phyloP scores from a whole-genome alignment of 2,113 vertebrate species.

The Ivindomyrus marchei region DNA sequence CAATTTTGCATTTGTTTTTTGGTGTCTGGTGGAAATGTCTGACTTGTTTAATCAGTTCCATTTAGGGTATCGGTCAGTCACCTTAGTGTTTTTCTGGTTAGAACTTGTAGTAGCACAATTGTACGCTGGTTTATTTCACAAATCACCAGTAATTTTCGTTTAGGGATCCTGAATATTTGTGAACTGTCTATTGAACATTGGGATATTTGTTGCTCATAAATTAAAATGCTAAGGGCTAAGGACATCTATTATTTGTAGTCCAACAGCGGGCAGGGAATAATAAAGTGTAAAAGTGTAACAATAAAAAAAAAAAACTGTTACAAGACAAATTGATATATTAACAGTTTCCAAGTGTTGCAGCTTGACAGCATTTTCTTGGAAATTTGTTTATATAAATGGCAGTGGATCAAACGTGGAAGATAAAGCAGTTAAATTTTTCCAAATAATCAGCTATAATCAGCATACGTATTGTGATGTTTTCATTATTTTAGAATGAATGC shows the following conservation, averaged over 20 bases:
- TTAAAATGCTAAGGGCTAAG: slow-evolving; percentile 26
- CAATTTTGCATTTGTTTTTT: slow-evolving; percentile 3
- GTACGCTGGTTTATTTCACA: slow-evolving; percentile 23
- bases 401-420: neutral
- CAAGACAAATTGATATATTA: neutral
- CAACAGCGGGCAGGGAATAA: slow-evolving; percentile 16
- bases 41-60: slow-evolving; percentile 18
- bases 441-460: slow-evolving; percentile 38
- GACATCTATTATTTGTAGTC: slow-evolving; percentile 51
- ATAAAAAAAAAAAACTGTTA: neutral
- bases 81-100: neutral
- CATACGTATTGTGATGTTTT: slow-evolving; percentile 39
- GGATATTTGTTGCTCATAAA: slow-evolving; percentile 26
- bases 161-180: slow-evolving; percentile 34
- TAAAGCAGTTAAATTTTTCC: slow-evolving; percentile 23
- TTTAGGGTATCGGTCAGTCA: neutral
- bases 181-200: slow-evolving; percentile 44
- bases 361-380: neutral
- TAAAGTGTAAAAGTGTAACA: neutral
- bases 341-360: neutral
- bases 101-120: neutral
- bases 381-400: neutral
- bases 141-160: slow-evolving; percentile 8
- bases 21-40: neutral
- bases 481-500: neutral